phyloP scores from a whole-genome alignment of 2,113 vertebrate genomes.

The Cinclus cinclus region DNA sequence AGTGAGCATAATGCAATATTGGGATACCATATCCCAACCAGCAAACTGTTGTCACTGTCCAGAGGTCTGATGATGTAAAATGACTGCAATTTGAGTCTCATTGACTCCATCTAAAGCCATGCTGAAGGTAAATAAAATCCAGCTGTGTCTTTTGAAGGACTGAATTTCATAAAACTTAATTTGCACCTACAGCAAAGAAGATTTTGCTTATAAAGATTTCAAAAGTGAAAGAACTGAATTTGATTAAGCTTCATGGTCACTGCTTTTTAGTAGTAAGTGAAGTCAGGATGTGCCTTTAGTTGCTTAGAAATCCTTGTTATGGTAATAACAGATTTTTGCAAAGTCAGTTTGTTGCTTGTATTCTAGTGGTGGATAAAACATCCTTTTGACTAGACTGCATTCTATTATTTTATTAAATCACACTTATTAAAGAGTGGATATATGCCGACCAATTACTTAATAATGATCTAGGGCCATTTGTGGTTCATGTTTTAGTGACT shows the following conservation, averaged over 20 bases:
- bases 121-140: constrained; percentile 1
- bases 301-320: background rate
- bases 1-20: background rate
- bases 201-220: background rate
- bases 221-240: background rate
- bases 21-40: background rate
- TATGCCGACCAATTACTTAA: background rate
- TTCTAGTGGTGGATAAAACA: background rate
- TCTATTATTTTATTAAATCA: background rate
- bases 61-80: background rate
- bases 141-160: constrained; percentile 14
- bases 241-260: background rate
- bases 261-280: background rate
- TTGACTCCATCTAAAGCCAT: background rate
- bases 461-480: background rate
- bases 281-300: background rate
- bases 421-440: background rate
- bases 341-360: background rate
- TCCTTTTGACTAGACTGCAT: background rate
- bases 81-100: background rate
- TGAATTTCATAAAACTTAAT: constrained; percentile 22
- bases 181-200: background rate
- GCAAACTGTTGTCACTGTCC: background rate
- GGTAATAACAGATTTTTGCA: background rate
- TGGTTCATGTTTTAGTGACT: background rate